Conservation (phyloP, 1,140 invertebrate genomes). For the Apis laboriosa region DNA sequence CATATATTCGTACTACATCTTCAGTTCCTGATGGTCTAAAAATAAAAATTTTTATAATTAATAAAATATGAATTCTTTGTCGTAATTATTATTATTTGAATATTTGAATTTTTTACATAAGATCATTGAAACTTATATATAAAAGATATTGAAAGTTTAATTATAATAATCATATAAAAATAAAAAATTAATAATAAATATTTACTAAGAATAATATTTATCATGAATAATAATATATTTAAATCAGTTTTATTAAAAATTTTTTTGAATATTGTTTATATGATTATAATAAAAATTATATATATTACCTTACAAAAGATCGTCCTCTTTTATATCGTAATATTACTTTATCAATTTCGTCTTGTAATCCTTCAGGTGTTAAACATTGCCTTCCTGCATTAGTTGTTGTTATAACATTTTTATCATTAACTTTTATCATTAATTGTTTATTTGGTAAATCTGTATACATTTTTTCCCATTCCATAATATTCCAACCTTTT, state of each 20-base stretch:
- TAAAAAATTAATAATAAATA: too few relatives aligned
- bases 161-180: too few relatives aligned
- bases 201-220: too few relatives aligned
- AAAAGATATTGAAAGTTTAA: too few relatives aligned
- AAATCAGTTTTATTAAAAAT: too few relatives aligned
- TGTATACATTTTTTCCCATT: conserved; percentile 91
- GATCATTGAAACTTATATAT: too few relatives aligned
- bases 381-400: conserved; percentile 92
- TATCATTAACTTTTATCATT: conserved; percentile 94
- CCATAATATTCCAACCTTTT: conserved; percentile 88
- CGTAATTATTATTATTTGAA: background rate
- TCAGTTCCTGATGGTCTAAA: conserved; percentile 97
- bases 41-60: conserved; percentile 29
- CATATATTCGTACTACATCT: conserved; percentile 97
- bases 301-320: conserved; percentile 90
- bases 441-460: conserved; percentile 94
- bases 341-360: conserved; percentile 88
- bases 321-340: conserved; percentile 87
- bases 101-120: background rate
- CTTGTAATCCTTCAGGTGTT: conserved; percentile 91
- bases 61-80: background rate
- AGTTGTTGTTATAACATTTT: conserved; percentile 90
- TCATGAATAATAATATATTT: background rate
- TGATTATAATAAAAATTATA: background rate
- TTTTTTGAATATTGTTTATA: background rate